A percentile compares a stretch with the other conserved stretches of the same genome.
phyloP scores from a whole-genome alignment of 2,797 vertebrate species.

The Vireo griseus region DNA sequence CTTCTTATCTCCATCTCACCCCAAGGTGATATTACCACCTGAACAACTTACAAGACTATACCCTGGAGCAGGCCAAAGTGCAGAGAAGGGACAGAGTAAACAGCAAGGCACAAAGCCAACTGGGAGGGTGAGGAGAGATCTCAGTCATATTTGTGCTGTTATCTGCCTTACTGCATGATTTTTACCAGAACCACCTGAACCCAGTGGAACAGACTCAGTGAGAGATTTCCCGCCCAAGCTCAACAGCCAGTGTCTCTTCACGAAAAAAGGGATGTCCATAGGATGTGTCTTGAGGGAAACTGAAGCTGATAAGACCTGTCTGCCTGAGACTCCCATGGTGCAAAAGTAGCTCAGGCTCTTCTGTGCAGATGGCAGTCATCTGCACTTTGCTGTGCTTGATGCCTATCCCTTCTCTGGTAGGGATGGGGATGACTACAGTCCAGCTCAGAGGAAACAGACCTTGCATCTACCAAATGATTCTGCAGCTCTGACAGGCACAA shows the following conservation, averaged over 20 bases:
- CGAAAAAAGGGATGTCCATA: neutral
- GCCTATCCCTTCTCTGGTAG: neutral
- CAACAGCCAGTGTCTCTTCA: neutral
- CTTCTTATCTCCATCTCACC: neutral
- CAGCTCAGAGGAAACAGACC: neutral
- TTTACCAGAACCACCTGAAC: neutral
- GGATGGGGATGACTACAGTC: neutral
- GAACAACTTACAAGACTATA: neutral
- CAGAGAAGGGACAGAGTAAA: neutral
- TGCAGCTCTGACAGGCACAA: neutral
- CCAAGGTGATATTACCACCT: neutral
- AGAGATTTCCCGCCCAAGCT: neutral
- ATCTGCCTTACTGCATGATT: neutral
- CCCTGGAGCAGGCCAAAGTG: neutral
- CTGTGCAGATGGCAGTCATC: neutral
- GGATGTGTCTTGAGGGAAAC: neutral
- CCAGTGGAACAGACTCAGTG: neutral
- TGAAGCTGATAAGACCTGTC: neutral
- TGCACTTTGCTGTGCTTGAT: neutral
- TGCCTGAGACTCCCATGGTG: neutral
- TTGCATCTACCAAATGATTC: neutral
- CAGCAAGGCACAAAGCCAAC: neutral
- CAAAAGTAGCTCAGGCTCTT: neutral
- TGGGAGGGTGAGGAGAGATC: neutral
- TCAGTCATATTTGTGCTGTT: neutral